Evolutionary conservation across 2,113 vertebrate genomes (phyloP).

Genomic region (Lepus timidus): DNA sequence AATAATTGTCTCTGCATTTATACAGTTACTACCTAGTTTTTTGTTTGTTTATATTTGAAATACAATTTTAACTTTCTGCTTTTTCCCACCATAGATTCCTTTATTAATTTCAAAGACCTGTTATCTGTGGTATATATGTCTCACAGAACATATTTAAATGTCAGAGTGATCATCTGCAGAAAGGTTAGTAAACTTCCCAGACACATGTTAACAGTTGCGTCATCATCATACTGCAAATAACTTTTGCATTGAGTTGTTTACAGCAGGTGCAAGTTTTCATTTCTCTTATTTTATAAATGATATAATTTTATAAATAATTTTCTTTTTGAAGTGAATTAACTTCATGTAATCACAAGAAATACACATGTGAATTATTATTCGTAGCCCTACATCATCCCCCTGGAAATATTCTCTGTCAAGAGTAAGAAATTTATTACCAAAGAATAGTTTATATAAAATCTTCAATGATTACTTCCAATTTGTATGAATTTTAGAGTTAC

Average conservation of each 20-base stretch:
- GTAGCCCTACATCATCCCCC: not conserved
- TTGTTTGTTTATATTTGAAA: constrained; percentile 37
- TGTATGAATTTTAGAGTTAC: constrained; percentile 10
- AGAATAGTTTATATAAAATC: constrained; percentile 13
- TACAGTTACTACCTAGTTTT: not conserved
- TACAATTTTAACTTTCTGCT: constrained; percentile 68
- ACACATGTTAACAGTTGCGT: not conserved
- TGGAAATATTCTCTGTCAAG: constrained; percentile 20
- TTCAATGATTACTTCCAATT: constrained; percentile 23
- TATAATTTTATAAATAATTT: constrained; percentile 9
- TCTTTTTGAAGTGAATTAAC: constrained; percentile 44
- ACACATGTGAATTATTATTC: not conserved
- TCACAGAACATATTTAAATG: constrained; percentile 90
- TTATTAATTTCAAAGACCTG: constrained; percentile 96
- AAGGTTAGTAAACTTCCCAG: constrained; percentile 91
- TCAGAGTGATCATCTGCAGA: constrained; percentile 95
- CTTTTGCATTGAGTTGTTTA: constrained; percentile 15
- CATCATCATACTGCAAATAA: not conserved
- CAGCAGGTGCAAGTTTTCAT: constrained; percentile 6
- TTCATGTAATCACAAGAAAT: constrained; percentile 31
- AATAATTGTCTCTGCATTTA: constrained; percentile 42
- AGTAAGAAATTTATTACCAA: constrained; percentile 12
- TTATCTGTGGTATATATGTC: constrained; percentile 95
- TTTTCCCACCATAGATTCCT: constrained; percentile 88
- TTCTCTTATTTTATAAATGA: constrained; percentile 50